Conservation (phyloP, 37 sponge, comb jelly and placozoan species). For the Oopsacas minuta region DNA sequence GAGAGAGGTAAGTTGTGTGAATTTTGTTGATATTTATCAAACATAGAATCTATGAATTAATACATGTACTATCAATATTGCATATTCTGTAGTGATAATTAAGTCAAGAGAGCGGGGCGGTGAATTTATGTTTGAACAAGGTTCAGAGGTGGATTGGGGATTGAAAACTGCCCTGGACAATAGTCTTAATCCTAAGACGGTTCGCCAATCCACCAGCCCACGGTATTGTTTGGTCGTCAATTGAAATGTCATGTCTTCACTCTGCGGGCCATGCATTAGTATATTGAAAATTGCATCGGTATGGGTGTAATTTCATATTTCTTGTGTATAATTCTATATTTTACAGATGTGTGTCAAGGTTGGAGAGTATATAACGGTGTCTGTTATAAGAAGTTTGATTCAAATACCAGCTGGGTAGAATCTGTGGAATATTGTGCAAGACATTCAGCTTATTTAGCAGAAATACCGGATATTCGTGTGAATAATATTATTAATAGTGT, state of each 20-base stretch:
- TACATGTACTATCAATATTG: neutral
- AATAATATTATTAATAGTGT: neutral
- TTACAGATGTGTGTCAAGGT: neutral
- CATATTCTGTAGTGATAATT: neutral
- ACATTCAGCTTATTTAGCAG: neutral
- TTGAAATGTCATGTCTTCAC: no score
- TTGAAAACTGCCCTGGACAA: no score
- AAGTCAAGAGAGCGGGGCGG: no score
- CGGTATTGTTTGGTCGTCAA: no score
- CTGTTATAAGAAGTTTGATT: neutral
- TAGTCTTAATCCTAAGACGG: no score
- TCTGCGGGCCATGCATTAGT: no score
- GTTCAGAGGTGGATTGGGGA: no score
- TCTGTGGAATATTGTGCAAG: neutral
- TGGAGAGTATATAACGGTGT: neutral
- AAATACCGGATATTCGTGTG: neutral
- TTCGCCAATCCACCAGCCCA: no score
- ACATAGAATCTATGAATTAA: neutral
- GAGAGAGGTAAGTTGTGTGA: neutral
- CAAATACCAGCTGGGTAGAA: neutral
- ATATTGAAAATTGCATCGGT: no score
- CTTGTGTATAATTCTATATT: no score
- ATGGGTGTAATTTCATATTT: no score
- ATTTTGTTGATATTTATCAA: neutral
- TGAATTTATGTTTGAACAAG: no score